Base-by-base conservation (phyloP, 2,888 invertebrate genomes). In the Ophioninae sp. region DNA sequence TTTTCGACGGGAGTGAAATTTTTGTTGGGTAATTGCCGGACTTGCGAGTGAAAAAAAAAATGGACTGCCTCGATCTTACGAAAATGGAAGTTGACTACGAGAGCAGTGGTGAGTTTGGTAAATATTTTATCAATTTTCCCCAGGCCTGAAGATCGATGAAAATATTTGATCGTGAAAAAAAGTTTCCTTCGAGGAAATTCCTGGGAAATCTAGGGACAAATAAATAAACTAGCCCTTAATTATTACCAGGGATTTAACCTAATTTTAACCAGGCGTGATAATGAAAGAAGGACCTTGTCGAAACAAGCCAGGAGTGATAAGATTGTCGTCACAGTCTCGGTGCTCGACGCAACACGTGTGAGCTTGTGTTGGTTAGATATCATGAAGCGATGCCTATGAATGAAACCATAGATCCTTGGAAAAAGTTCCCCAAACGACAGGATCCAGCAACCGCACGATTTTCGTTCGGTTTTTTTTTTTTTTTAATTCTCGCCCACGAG, bases 71-170 rank as follows among this genome's bases (percentile, higher is more conserved):
- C 50, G 92, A 91, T 82, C 83, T 91, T 30, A 89, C 90, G 20
- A 88, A 84, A 72, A 78, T 90, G 20, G 86, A 85, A 87, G 83
- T 85, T 85, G 90, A 91, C 79, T 90, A 81, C 85, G 89, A 87
- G 70, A 90, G 89, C 86, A 90, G 89, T 68, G 92, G 92, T 92
- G 86, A 92, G 92, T 89, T 44, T 13, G 21, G 8, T 50, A 56
- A 65, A 17, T 6, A 30, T 39, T 79, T 23, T 17, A 61, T 23
- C 0, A 5, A 8, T 8, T n/a, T 37, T 64, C 68, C 30, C 30
- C 3, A 30, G 30, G 30, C 30, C 30, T 30, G 30, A 30, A 30
- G 30, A 3, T 30, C 30, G 3, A 30, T 30, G 30, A 30, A 30
- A 30, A 30, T 30, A 30, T 1, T 30, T 30, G 1, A 30, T 30